phyloP scores from a whole-genome alignment of 2,113 vertebrate genomes.

The Paratilapia polleni region DNA sequence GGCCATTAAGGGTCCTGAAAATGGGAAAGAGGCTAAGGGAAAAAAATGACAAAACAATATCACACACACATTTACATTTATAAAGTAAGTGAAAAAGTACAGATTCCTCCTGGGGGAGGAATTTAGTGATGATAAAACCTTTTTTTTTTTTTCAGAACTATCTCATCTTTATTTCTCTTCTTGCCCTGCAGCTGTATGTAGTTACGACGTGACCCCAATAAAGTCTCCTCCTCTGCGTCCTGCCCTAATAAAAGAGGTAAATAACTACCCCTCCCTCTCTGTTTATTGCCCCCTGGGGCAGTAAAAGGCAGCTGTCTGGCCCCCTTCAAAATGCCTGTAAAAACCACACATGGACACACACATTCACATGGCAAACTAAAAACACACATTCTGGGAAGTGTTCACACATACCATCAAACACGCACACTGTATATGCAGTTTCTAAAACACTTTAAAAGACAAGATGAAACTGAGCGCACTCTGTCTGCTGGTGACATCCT shows the following conservation, averaged over 20 bases:
- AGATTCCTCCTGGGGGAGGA: conserved; percentile 54
- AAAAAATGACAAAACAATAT: conserved; percentile 34
- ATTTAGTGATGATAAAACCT: conserved; percentile 57
- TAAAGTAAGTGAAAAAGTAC: conserved; percentile 24
- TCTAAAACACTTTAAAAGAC: conserved; percentile 58
- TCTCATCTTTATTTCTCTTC: conserved; percentile 48
- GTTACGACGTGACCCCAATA: conserved; percentile 85
- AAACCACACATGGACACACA: conserved; percentile 7
- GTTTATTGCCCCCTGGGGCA: conserved; percentile 83
- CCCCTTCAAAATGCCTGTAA: conserved; percentile 66
- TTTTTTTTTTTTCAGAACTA: conserved; percentile 22
- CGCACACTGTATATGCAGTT: conserved; percentile 60
- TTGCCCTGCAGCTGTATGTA: conserved; percentile 81
- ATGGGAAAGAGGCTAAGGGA: conserved; percentile 26
- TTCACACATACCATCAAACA: conserved; percentile 67
- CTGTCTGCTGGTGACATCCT: neutral
- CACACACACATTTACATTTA: conserved; percentile 5
- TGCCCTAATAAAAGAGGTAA: conserved; percentile 80
- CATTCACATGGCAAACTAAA: conserved; percentile 66
- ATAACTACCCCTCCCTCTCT: conserved; percentile 78
- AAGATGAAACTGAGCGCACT: neutral
- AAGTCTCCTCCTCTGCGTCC: conserved; percentile 74
- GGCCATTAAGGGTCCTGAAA: conserved; percentile 57
- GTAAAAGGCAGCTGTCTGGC: conserved; percentile 84
- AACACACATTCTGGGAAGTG: conserved; percentile 69